phyloP scores from a whole-genome alignment of 2,888 invertebrate genomes.

The Sesamia inferens region DNA sequence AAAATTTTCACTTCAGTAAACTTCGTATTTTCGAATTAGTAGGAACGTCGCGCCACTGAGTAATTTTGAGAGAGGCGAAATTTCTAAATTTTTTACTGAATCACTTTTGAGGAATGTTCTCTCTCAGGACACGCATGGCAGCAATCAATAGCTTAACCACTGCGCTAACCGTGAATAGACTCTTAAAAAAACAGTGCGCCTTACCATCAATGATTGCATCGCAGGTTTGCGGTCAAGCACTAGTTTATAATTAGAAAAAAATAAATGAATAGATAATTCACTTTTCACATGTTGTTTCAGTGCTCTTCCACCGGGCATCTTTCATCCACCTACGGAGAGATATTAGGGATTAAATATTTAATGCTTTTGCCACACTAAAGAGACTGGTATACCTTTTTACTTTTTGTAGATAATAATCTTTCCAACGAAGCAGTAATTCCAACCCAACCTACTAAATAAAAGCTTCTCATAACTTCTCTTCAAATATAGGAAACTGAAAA shows the following conservation, averaged over 20 bases:
- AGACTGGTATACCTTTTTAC: neutral
- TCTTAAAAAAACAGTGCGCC: too few species aligned
- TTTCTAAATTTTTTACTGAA: neutral
- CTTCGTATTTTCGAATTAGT: neutral
- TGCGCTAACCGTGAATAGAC: too few species aligned
- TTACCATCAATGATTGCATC: too few species aligned
- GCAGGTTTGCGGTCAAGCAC: too few species aligned
- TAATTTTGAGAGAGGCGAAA: neutral
- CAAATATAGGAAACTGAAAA: constrained; percentile 27
- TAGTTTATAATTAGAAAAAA: too few species aligned
- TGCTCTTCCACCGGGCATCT: too few species aligned
- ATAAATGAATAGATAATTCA: too few species aligned
- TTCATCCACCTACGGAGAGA: neutral
- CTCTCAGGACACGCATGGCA: too few species aligned
- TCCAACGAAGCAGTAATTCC: neutral
- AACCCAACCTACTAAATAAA: neutral
- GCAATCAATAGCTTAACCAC: too few species aligned
- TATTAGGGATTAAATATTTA: neutral
- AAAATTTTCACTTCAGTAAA: neutral
- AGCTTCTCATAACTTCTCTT: neutral
- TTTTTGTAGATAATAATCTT: neutral
- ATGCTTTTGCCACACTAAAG: neutral
- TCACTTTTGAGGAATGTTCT: too few species aligned
- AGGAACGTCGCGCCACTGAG: neutral
- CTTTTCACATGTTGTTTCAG: too few species aligned